phyloP scores from a whole-genome alignment of 2,797 vertebrate species.

The Buphagus erythrorhynchus region DNA sequence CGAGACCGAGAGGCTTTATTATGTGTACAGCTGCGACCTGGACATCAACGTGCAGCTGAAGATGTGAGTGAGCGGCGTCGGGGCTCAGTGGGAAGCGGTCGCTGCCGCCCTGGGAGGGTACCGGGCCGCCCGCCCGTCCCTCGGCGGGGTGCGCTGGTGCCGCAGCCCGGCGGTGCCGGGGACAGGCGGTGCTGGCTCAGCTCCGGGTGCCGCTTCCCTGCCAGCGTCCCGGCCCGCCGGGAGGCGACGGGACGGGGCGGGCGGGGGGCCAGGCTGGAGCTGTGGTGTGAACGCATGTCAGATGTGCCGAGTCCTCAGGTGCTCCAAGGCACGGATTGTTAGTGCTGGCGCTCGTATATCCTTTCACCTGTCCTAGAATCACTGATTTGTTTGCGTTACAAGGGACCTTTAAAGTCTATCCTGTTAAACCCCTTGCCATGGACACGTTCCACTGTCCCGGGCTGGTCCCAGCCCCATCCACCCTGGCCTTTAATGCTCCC shows the following conservation, averaged over 20 bases:
- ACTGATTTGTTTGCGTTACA: not conserved
- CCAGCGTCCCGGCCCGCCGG: not conserved
- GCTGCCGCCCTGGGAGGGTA: not conserved
- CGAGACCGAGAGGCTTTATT: constrained; percentile 93
- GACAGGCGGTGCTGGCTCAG: not conserved
- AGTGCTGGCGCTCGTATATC: not conserved
- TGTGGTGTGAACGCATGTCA: accelerated
- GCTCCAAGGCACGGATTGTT: not conserved
- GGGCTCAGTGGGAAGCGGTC: not conserved
- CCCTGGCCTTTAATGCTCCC: not conserved
- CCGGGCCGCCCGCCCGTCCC: not conserved
- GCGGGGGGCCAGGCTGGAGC: not conserved
- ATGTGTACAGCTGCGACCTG: constrained; percentile 95
- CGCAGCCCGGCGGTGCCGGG: not conserved
- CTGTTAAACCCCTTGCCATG: not conserved
- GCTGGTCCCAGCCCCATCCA: not conserved
- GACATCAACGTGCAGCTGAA: constrained; percentile 97
- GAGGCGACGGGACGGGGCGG: not conserved
- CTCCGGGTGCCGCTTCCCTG: not conserved
- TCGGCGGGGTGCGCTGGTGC: not conserved
- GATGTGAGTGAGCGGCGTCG: constrained; percentile 83
- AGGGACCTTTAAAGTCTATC: not conserved
- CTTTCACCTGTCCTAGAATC: not conserved
- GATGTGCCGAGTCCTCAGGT: accelerated
- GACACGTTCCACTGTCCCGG: accelerated